Conservation (phyloP, 2,888 invertebrate species). For the Hesperia comma region DNA sequence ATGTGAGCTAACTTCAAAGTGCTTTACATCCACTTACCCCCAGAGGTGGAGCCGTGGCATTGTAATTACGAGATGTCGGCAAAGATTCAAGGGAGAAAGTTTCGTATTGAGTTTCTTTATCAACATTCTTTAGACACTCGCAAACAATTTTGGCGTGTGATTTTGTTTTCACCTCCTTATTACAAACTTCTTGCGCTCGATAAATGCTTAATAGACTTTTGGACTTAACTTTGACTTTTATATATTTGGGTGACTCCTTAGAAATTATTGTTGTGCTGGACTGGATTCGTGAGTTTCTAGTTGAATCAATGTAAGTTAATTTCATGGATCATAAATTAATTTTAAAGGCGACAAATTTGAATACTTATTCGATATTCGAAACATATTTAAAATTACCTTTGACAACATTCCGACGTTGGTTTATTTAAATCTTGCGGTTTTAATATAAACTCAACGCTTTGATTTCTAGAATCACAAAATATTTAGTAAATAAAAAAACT, state of each 20-base stretch:
- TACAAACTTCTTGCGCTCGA: conserved; percentile 17
- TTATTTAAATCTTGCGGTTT: conserved; percentile 60
- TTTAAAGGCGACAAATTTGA: too few species aligned
- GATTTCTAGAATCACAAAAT: conserved; percentile 36
- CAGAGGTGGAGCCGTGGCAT: background rate
- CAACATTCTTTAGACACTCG: conserved; percentile 32
- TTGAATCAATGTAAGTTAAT: background rate
- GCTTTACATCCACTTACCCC: conserved; percentile 11
- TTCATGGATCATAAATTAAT: background rate
- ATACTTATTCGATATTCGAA: background rate
- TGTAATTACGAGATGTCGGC: conserved; percentile 8
- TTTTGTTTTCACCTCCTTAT: conserved; percentile 3
- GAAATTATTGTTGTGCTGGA: conserved; percentile 31
- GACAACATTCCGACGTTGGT: conserved; percentile 57
- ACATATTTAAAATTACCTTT: conserved; percentile 48
- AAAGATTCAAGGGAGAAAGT: conserved; percentile 27
- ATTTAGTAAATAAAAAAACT: too few species aligned
- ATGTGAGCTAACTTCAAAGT: background rate
- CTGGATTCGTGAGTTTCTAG: conserved; percentile 23
- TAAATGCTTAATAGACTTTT: conserved; percentile 48
- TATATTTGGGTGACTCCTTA: conserved; percentile 41
- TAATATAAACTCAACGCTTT: conserved; percentile 63
- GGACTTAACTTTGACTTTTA: conserved; percentile 46
- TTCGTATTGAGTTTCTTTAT: conserved; percentile 31
- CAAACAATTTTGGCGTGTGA: conserved; percentile 11